These are phyloP conservation scores for Cyanoramphus novaezelandiae DNA, from an alignment of 2,113 vertebrate species.

Conservation along the genomic window DNA sequence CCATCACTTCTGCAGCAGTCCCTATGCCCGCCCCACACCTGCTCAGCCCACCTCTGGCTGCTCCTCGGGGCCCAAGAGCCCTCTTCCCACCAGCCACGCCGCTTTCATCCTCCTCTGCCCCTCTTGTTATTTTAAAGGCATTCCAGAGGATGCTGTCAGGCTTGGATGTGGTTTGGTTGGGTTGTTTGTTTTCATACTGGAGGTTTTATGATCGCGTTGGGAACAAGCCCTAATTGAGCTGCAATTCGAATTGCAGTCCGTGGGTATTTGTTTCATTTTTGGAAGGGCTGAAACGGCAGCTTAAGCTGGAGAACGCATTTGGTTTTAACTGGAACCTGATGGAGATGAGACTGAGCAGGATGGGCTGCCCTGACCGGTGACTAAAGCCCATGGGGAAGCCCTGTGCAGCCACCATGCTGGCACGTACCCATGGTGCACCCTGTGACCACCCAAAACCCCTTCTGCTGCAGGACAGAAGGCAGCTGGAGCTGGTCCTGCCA, in stretches of 20 bases:
- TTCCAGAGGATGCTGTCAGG: constrained; percentile 60
- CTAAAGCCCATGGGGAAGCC: neutral
- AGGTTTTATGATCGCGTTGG: constrained; percentile 65
- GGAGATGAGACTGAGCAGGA: constrained; percentile 27
- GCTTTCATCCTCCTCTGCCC: constrained; percentile 44
- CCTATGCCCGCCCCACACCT: neutral
- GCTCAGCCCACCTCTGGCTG: neutral
- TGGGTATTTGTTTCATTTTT: constrained; percentile 67
- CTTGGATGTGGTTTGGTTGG: constrained; percentile 67
- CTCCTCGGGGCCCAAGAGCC: neutral
- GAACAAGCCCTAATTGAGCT: constrained; percentile 69
- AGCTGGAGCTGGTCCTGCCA: neutral
- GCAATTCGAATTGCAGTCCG: constrained; percentile 55
- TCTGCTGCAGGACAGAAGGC: neutral
- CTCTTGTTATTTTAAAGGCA: constrained; percentile 62
- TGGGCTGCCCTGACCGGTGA: neutral
- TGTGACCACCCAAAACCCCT: neutral
- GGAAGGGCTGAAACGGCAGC: constrained; percentile 46
- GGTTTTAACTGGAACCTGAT: constrained; percentile 59
- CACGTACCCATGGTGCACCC: neutral
- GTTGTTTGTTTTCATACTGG: constrained; percentile 67
- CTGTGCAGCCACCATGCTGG: neutral
- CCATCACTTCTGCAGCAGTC: rapidly evolving
- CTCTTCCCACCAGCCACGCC: neutral
- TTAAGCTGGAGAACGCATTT: constrained; percentile 21